Evolutionary conservation across 2,888 invertebrate species (phyloP).

Genomic region (Artemia sinica): DNA sequence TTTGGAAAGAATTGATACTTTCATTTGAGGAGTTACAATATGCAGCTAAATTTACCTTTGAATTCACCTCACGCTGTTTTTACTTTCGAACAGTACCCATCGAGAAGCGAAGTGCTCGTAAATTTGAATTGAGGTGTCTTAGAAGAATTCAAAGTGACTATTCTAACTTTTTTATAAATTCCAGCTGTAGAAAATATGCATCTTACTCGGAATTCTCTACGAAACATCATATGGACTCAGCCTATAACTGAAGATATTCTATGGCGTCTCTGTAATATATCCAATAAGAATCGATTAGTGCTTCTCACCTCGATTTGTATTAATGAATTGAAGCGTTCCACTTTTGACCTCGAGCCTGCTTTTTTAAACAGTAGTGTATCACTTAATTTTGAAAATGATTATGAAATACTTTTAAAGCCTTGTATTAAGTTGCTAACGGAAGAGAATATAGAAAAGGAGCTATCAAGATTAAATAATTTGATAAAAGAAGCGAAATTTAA

Average conservation of each 20-base stretch:
- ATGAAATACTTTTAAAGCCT: too few species aligned
- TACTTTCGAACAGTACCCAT: too few species aligned
- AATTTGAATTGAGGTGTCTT: neutral
- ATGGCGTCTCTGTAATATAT: neutral
- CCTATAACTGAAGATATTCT: neutral
- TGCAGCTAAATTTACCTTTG: neutral
- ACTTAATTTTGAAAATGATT: too few species aligned
- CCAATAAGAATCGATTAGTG: neutral
- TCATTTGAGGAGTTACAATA: neutral
- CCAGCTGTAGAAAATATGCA: too few species aligned
- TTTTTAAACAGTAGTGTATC: too few species aligned
- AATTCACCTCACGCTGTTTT: neutral
- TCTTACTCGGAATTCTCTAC: neutral
- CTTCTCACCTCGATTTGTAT: neutral
- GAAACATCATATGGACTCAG: neutral
- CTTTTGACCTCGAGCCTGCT: constrained; percentile 7
- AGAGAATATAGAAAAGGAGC: too few species aligned
- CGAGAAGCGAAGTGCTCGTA: too few species aligned
- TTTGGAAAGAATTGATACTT: constrained; percentile 10
- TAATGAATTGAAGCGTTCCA: constrained; percentile 1
- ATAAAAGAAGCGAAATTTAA: too few species aligned
- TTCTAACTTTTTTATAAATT: too few species aligned
- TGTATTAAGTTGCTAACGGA: too few species aligned
- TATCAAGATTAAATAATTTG: too few species aligned
- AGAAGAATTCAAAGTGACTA: neutral